Evolutionary conservation across 2,888 invertebrate species (phyloP), one percentile per base, ranked within the genome.

Genomic region (Synanthedon andrenaeformis): DNA sequence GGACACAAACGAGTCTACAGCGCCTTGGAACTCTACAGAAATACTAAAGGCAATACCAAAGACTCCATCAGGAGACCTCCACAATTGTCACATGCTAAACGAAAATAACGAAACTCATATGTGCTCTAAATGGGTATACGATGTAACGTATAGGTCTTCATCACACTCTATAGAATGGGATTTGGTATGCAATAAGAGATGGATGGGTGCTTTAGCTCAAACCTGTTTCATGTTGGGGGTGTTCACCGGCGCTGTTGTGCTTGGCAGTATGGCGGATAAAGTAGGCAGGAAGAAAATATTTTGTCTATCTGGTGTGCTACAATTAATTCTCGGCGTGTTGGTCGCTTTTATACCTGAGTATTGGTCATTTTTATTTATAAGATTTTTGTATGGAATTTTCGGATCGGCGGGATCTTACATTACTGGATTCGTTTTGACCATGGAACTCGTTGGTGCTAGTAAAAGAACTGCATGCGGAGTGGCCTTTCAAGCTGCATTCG

Each of bases 171-270:
- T 94, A 13, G 94, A 96, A 74, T 96, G 95, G 95, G 82, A 92
- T 69, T 90, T 95, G 53, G 93, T 96, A 1, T 96, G 96, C 69
- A 90, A 92, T 59, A 83, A 89, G 56, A 87, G 94, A 59, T 96
- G 95, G 95, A 92, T 92, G 91, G 93, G 94, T 1, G 92, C 95
- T 1, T 73, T 94, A 17, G 92, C 94, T 0, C 95, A 96, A 71
- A 91, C 93, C 4, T 70, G 89, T 50, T 94, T 92, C 71, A 96
- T 96, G 96, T 88, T 95, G 63, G 96, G 96, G 13, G 94, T 95
- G 4, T 94, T 96, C 67, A 90, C 92, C 0, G 96, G 96, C 2
- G 95, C 96, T 0, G 92, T 96, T 1, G 90, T 91, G 0, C 79
- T 96, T 41, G 96, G 96, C 6, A 92, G 92, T 52, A 81, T 95